Evolutionary conservation across 1,140 invertebrate genomes (phyloP), one percentile per base, ranked within the genome.

Genomic region (Tetramorium parvispinum): DNA sequence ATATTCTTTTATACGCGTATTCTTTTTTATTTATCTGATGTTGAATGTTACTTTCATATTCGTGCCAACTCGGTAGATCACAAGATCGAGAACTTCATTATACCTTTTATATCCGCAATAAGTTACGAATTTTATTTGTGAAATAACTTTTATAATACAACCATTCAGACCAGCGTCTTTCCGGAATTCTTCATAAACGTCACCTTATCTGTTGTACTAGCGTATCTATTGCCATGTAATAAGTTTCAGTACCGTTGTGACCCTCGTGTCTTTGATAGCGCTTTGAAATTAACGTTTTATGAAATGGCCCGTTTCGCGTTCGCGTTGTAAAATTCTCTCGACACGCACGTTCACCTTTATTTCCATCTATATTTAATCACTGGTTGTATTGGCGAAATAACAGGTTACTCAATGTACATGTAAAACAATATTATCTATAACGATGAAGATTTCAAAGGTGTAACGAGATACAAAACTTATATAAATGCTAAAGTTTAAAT

Each of bases 151-250:
- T 57, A 70, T 13, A 57, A 70, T 55, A 13, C 40, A 21, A 8
- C 16, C 16, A 16, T 55, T 70, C 79, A 16, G 51, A 37, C 18
- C n/a, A 21, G 18, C 18, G 27, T 46, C 37, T 71, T 43, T 59
- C 11, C 3, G 11, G 16, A 71, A 73, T 82, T 73, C 11, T 73
- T 73, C 16, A 73, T 82, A 82, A 82, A 18, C 18, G 7, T 46
- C 4, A 24, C 2, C 18, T 68, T 37, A 66, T 79, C 46, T 66
- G 10, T 49, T 51, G 6, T 43, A 49, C 27, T 63, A 53, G 43
- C 11, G 7, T 68, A 51, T 79, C n/a, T 40, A 46, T 57, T 73
- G 49, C 16, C 37, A 46, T 8, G 3, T 65, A 71, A 18, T 55
- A 13, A 73, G 68, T 55, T 53, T 70, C 21, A 43, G 13, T 57